Conservation (phyloP, 2,113 vertebrate genomes). For the Amphiprion percula region DNA sequence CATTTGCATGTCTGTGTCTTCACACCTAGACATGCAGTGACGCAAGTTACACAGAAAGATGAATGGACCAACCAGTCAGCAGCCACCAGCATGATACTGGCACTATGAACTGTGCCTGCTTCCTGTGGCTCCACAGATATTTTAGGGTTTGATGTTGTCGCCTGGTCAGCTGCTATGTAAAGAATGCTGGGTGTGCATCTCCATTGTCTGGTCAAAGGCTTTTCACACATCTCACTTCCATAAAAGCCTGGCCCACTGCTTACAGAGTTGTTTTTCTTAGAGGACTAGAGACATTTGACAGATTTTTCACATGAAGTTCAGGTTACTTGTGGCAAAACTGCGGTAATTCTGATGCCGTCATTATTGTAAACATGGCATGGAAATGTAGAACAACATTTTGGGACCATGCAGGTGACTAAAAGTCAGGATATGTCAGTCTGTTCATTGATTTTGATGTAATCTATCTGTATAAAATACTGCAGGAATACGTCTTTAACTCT, state of each 20-base stretch:
- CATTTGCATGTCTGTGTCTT: constrained; percentile 14
- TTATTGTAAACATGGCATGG: no score
- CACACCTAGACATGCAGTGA: constrained; percentile 21
- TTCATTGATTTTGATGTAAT: no score
- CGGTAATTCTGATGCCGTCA: no score
- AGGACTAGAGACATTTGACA: neutral
- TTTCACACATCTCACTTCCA: constrained; percentile 30
- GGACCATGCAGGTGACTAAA: neutral
- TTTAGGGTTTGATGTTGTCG: constrained; percentile 18
- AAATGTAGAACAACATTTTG: neutral
- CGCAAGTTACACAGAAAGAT: constrained; percentile 18
- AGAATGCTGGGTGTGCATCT: constrained; percentile 54
- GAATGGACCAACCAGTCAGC: neutral
- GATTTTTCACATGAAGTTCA: no score
- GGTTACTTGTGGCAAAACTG: no score
- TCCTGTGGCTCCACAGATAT: constrained; percentile 26
- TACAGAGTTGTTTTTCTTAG: neutral
- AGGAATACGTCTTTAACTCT: no score
- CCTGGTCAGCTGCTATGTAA: constrained; percentile 44
- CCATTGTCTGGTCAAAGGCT: constrained; percentile 39
- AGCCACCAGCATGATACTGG: neutral
- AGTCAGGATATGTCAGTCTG: neutral
- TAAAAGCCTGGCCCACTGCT: neutral
- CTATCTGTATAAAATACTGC: neutral
- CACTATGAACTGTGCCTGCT: constrained; percentile 14